Evolutionary conservation across 1,140 invertebrate genomes (phyloP), one percentile per base, ranked within the genome.

Genomic region (Laodelphax striatellus): DNA sequence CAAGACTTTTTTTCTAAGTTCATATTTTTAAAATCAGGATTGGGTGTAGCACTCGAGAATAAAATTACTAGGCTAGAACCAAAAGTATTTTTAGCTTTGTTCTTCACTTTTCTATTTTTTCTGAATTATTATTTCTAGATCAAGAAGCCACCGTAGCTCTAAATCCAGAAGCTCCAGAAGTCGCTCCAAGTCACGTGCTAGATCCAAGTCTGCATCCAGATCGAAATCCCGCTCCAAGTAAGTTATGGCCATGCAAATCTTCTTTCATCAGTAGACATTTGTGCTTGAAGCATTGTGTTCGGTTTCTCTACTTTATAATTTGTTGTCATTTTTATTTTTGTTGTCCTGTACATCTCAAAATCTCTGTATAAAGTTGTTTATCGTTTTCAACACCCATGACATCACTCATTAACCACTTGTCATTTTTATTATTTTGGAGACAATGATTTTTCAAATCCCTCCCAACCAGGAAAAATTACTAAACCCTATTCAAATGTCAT

Each of bases 151-250:
- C 46, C 63, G 64, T 28, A 58, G 67, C 19, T 66, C 65, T n/a
- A 62, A 65, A 41, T 63, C 58, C 46, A 57, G 65, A 8, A 67
- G 64, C 55, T 54, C 62, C 19, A 57, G 64, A 22, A 68, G 63
- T 59, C 55, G 61, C 42, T 68, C 68, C 42, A 70, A 62, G 60
- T 68, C 65, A 42, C 67, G 58, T 54, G 66, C 63, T 22, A 60
- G 65, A 17, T 70, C 71, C 11, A 69, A 71, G 46, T 72, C 70
- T 31, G 62, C 67, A 11, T 74, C 73, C 14, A 62, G 73, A 21
- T 71, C 70, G 14, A 70, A 70, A 62, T 74, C 70, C 22, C 50
- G 63, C 42, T 66, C 65, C 34, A 66, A 66, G 65, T 66, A 62
- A 65, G 55, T 57, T 22, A 38, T 42, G 16, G 28, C 5, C 19